Conservation (phyloP, 1,140 invertebrate species). For the Neodiprion fabricii region DNA sequence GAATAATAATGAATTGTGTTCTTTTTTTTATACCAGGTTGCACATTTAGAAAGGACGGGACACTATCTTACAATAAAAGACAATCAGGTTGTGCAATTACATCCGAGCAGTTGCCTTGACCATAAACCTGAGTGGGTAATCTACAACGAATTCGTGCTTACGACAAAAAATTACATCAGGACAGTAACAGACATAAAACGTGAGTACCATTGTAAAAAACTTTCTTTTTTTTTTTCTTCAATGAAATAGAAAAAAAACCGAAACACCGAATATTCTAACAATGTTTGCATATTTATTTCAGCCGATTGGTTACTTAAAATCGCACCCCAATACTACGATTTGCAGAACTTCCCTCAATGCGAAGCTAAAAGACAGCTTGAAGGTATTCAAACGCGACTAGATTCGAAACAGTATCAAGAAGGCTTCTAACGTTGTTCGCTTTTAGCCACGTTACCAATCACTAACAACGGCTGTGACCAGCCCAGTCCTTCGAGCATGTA, state of each 20-base stretch:
- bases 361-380: slow-evolving; percentile 95
- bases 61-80: slow-evolving; percentile 99
- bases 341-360: slow-evolving; percentile 96
- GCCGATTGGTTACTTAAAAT: slow-evolving; percentile 94
- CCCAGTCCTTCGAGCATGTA: too few relatives aligned
- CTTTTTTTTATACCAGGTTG: slow-evolving; percentile 70
- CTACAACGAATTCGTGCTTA: slow-evolving; percentile 99
- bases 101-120: slow-evolving; percentile 98
- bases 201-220: slow-evolving; percentile 62
- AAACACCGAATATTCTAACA: slow-evolving; percentile 17
- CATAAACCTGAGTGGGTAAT: slow-evolving; percentile 99
- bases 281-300: slow-evolving; percentile 58
- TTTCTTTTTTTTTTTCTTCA: slow-evolving; percentile 26
- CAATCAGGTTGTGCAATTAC: slow-evolving; percentile 98
- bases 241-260: slow-evolving; percentile 8
- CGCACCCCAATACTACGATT: slow-evolving; percentile 97
- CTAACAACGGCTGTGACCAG: too few relatives aligned
- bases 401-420: slow-evolving; percentile 87
- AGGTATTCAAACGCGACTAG: slow-evolving; percentile 80
- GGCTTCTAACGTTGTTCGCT: slow-evolving; percentile 70
- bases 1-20: not conserved
- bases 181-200: slow-evolving; percentile 99
- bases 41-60: slow-evolving; percentile 93
- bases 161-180: slow-evolving; percentile 99
- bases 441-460: slow-evolving; percentile 36